These are phyloP conservation scores for Chaenocephalus aceratus DNA, from an alignment of 2,113 vertebrate species.

Conservation along the genomic window DNA sequence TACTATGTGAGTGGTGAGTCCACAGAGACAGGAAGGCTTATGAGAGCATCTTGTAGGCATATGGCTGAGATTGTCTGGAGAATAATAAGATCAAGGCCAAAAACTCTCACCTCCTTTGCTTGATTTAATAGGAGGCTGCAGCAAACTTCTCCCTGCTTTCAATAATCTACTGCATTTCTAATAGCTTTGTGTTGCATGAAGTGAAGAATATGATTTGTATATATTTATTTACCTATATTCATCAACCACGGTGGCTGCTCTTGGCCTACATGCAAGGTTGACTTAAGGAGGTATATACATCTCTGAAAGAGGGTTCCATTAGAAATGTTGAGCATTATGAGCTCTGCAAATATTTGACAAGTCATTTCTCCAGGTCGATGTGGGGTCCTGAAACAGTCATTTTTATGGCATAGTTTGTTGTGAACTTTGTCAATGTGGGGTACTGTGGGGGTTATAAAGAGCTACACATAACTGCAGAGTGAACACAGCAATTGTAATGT, in stretches of 20 bases:
- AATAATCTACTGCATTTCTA: not conserved
- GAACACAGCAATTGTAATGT: not conserved
- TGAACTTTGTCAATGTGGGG: too few relatives aligned
- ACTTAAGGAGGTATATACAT: too few relatives aligned
- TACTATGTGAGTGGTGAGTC: slow-evolving; percentile 28
- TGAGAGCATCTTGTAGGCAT: slow-evolving; percentile 57
- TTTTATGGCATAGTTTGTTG: too few relatives aligned
- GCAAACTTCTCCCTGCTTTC: not conserved
- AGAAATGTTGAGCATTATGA: too few relatives aligned
- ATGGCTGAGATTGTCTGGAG: slow-evolving; percentile 48
- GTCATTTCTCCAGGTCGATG: too few relatives aligned
- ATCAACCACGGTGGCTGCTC: not conserved
- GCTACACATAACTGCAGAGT: not conserved
- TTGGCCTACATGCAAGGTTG: not conserved
- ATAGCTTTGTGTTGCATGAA: not conserved
- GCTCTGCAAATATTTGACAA: too few relatives aligned
- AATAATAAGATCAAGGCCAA: slow-evolving; percentile 54
- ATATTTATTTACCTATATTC: not conserved
- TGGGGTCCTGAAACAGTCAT: too few relatives aligned
- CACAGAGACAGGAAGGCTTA: slow-evolving; percentile 32
- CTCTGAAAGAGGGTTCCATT: too few relatives aligned
- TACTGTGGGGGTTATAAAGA: too few relatives aligned
- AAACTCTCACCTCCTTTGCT: slow-evolving; percentile 42
- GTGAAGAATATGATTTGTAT: not conserved
- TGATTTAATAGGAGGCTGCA: slow-evolving; percentile 2